Evolutionary conservation across 1,140 invertebrate genomes (phyloP), one percentile per base, ranked within the genome.

Genomic region (Lamellibrachia luymesi): DNA sequence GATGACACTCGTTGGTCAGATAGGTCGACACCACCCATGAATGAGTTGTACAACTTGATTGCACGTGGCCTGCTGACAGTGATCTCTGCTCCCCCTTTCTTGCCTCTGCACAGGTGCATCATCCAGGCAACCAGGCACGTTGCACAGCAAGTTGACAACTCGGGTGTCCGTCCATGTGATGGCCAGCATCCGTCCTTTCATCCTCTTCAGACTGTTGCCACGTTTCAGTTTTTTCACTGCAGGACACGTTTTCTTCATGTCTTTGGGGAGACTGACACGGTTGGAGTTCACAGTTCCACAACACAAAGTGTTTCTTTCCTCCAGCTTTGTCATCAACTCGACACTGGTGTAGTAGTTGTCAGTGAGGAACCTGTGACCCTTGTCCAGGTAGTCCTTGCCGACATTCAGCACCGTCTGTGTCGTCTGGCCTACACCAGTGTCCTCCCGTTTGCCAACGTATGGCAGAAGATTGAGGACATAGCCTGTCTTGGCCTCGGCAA

Each of bases 171-270:
- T 89, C 80, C 80, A 89, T 17, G 80, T 89, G n/a, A 89, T n/a
- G n/a, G 49, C 90, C 90, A 90, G 90, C 22, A 90, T 90, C n/a
- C 90, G 49, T 90, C 90, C 49, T 50, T 90, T 90, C 90, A 90
- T 90, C 49, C 90, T 90, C 49, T 90, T 90, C n/a, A 90, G 90
- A 90, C 90, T 90, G 5, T 90, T 17, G 49, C 90, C 90, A 90
- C 90, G 22, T 50, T 90, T 90, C 49, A 90, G 22, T 27, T 90
- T 90, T 22, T 22, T 90, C n/a, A n/a, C n/a, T n/a, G n/a, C n/a
- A n/a, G n/a, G n/a, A n/a, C 90, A 90, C n/a, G 5, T 5, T 17
- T 90, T 90, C 90, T 90, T 90, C 49, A 50, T 50, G 90, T 90
- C 90, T 50, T 90, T 90, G n/a, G 90, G 90, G 90, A 90, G 90